Percentiles rank a stretch among this genome's conserved stretches.
Evolutionary conservation across 2,888 invertebrate species (phyloP).

Genomic region (Meloe dianella): DNA sequence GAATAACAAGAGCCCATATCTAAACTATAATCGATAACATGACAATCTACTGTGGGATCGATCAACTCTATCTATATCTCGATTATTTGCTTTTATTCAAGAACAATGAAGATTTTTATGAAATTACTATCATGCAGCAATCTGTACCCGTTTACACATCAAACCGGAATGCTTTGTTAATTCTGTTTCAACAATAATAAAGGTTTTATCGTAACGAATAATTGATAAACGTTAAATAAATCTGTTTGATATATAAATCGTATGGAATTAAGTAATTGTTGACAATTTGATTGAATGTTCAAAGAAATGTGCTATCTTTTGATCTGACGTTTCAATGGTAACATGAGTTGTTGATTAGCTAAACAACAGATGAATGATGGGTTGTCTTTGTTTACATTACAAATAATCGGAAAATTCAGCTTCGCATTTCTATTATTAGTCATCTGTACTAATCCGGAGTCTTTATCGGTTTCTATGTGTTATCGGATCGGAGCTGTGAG

Average conservation of each 20-base stretch:
- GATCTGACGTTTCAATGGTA: not conserved
- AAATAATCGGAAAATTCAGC: not conserved
- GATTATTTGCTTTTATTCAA: not conserved
- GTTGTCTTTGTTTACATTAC: not conserved
- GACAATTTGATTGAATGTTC: slow-evolving; percentile 15
- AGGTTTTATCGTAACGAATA: slow-evolving; percentile 14
- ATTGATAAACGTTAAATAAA: slow-evolving; percentile 17
- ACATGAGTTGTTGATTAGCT: slow-evolving; percentile 7
- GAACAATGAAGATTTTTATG: not conserved
- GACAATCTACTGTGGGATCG: not conserved
- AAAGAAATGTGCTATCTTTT: slow-evolving; percentile 15
- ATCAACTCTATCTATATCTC: not conserved
- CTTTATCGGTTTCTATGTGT: not conserved
- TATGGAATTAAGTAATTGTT: not conserved
- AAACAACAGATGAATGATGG: not conserved
- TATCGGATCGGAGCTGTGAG: not conserved
- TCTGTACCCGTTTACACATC: not conserved
- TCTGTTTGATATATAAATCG: slow-evolving; percentile 7
- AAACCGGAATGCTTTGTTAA: slow-evolving; percentile 8
- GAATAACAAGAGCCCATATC: no score
- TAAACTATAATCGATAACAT: not conserved
- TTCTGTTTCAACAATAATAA: slow-evolving; percentile 17
- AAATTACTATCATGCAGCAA: no score
- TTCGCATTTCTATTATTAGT: not conserved
- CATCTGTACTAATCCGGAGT: not conserved